Percentiles rank a stretch among this genome's conserved stretches.
phyloP scores from a whole-genome alignment of 2,797 vertebrate species.

The Catharus ustulatus region DNA sequence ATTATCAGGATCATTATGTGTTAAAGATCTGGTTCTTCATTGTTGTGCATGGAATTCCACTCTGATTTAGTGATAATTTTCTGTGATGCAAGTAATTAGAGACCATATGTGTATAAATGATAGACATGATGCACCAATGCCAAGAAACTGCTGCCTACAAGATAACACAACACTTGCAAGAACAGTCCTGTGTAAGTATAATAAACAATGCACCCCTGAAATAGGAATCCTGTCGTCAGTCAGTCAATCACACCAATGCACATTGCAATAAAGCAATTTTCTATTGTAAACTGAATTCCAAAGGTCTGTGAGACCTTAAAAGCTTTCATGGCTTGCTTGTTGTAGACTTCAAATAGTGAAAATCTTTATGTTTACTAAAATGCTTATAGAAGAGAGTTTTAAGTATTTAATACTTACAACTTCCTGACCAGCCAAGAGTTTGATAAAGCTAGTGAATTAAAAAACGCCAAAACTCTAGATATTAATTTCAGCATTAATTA shows the following conservation, averaged over 20 bases:
- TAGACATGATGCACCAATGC: neutral
- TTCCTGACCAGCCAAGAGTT: neutral
- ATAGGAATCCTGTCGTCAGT: neutral
- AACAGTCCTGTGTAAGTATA: neutral
- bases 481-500: neutral
- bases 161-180: neutral
- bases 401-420: neutral
- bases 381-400: neutral
- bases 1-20: neutral
- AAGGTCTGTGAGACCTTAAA: neutral
- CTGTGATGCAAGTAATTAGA: neutral
- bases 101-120: neutral
- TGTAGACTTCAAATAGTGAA: neutral
- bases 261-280: neutral
- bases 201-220: neutral
- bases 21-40: neutral
- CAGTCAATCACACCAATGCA: neutral
- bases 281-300: neutral
- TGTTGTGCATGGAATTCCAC: neutral
- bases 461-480: rapidly evolving
- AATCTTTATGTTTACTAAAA: neutral
- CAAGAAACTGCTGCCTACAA: neutral
- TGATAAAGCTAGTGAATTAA: neutral
- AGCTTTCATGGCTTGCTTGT: neutral
- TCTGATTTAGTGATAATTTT: neutral